Evolutionary conservation across 2,888 invertebrate species (phyloP).

Genomic region (Oeneis ivallda): DNA sequence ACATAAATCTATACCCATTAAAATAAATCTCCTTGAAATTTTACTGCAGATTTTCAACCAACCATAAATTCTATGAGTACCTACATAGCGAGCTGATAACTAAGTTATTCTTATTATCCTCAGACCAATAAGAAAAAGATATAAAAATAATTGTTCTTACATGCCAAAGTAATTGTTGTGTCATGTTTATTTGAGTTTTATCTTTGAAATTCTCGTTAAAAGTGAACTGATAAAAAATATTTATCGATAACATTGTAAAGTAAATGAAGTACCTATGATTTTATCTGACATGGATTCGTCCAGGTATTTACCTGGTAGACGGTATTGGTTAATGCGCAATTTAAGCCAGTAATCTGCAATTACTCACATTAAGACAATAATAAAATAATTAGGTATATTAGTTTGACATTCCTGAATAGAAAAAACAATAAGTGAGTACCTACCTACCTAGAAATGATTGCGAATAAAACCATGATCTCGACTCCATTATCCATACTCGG

Average conservation of each 20-base stretch:
- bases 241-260: slow-evolving; percentile 28
- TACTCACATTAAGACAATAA: slow-evolving; percentile 1
- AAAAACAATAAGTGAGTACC: no score
- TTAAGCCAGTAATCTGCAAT: neutral
- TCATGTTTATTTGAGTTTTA: slow-evolving; percentile 36
- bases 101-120: slow-evolving; percentile 30
- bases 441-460: no score
- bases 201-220: slow-evolving; percentile 38
- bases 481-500: no score
- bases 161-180: slow-evolving; percentile 45
- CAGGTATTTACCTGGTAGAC: slow-evolving; percentile 5
- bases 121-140: slow-evolving; percentile 28
- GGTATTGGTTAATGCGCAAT: slow-evolving; percentile 13
- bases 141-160: slow-evolving; percentile 43
- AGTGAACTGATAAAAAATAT: slow-evolving; percentile 27
- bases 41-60: slow-evolving; percentile 26
- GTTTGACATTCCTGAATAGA: no score
- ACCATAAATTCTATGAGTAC: slow-evolving; percentile 31
- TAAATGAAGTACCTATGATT: slow-evolving; percentile 28
- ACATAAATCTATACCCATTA: slow-evolving; percentile 22
- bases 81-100: slow-evolving; percentile 22
- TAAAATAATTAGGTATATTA: no score
- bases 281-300: slow-evolving; percentile 39
- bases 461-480: no score
- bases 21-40: slow-evolving; percentile 28